Evolutionary conservation across 2,888 invertebrate species (phyloP).

Genomic region (Antitype chi): DNA sequence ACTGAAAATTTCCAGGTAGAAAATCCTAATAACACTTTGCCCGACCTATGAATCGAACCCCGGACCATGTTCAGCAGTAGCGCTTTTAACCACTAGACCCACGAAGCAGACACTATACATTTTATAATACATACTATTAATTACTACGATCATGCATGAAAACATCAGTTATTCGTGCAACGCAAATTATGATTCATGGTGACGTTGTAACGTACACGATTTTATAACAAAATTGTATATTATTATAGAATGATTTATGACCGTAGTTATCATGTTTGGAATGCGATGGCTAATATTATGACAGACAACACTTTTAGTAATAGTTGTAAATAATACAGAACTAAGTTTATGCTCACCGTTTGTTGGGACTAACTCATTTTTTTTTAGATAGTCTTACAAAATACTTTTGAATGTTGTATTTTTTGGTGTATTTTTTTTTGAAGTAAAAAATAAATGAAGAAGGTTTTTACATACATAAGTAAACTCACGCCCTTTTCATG

Average conservation of each 20-base stretch:
- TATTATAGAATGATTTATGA: slow-evolving; percentile 16
- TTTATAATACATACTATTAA: slow-evolving; percentile 16
- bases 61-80: background rate
- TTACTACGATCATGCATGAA: background rate
- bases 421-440: too few relatives aligned
- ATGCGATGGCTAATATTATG: background rate
- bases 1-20: background rate
- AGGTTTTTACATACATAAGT: too few relatives aligned
- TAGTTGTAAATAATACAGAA: background rate
- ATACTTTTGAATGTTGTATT: too few relatives aligned
- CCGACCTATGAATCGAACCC: too few relatives aligned
- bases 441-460: too few relatives aligned
- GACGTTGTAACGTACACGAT: background rate
- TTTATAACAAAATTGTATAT: slow-evolving; percentile 12
- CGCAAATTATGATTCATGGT: slow-evolving; percentile 22
- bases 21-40: background rate
- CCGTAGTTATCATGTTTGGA: background rate
- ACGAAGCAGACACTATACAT: background rate
- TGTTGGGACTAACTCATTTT: too few relatives aligned
- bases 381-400: too few relatives aligned
- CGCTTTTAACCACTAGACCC: too few relatives aligned
- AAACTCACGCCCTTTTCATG: too few relatives aligned
- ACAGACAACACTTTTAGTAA: background rate
- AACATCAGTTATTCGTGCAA: background rate
- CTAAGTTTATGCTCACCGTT: too few relatives aligned